Conservation (phyloP, 2,797 vertebrate species). For the Pseudopleuronectes americanus region DNA sequence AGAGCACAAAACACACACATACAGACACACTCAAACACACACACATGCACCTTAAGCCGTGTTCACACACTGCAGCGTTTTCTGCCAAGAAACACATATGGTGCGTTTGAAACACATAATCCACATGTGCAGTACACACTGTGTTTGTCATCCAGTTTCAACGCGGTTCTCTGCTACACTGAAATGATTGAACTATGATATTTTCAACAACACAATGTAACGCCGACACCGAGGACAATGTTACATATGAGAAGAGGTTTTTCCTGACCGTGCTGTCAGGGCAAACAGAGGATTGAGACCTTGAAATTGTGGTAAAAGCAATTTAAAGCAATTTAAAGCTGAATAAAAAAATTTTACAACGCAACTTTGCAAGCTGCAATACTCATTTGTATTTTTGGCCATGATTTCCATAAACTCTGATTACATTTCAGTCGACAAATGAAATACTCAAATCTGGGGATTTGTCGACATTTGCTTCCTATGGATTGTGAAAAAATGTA, state of each 20-base stretch:
- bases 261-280: neutral
- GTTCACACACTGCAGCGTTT: constrained; percentile 32
- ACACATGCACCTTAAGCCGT: neutral
- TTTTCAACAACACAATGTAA: neutral
- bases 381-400: no score
- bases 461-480: no score
- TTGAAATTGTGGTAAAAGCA: neutral
- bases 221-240: neutral
- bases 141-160: constrained; percentile 17
- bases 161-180: constrained; percentile 12
- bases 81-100: constrained; percentile 65
- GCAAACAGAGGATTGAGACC: constrained; percentile 13
- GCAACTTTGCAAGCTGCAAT: no score
- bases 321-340: neutral
- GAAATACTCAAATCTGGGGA: no score
- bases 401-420: no score
- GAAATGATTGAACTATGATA: constrained; percentile 17
- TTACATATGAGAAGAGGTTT: constrained; percentile 4
- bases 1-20: constrained; percentile 21
- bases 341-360: no score
- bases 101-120: constrained; percentile 55
- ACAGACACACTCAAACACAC: constrained; percentile 23
- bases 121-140: constrained; percentile 35
- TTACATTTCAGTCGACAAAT: no score
- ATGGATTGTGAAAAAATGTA: no score